Evolutionary conservation across 1,140 invertebrate genomes (phyloP), one percentile per base, ranked within the genome.

Genomic region (Drosophila simulans): DNA sequence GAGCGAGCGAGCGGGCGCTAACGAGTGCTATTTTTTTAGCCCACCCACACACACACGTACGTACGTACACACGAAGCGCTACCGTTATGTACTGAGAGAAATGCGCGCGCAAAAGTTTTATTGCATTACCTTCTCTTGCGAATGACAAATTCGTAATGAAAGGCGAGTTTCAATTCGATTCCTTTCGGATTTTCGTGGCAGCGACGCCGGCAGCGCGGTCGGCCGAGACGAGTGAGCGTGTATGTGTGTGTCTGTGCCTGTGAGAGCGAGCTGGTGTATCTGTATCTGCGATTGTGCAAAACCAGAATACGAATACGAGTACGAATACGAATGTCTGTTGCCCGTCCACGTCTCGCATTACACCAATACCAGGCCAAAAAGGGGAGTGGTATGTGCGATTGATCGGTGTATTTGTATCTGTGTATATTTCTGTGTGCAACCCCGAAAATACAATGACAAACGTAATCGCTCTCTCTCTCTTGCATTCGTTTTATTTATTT

Each of bases 81-180:
- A 63, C 77, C 84, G 77, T 59, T 66, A 75, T 64, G 45, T 66
- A 63, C 57, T 64, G 60, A 69, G 58, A 68, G 77, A 89, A 88
- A 84, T 89, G 84, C 85, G 84, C 84, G 84, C 84, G 84, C 84
- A 90, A 84, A 91, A 91, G 73, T 85, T 89, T 91, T 91, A 91
- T 91, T 91, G 84, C 90, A 91, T 91, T 91, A 91, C 90, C 90
- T 91, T 91, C 86, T 84, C 90, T 89, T 91, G 80, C 90, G 74
- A 91, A 91, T 91, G 90, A 91, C 90, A 91, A 91, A 91, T 91
- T 91, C 90, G 86, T 89, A 91, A 91, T 91, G 90, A 91, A 90
- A 91, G 80, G 89, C 81, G 79, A 91, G 68, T 88, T 91, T 90
- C 76, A 68, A 90, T 80, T 85, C 80, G 80, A 90, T 85, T 80